Base-by-base conservation (phyloP, 2,113 vertebrate genomes). In the Callaeas wilsoni region DNA sequence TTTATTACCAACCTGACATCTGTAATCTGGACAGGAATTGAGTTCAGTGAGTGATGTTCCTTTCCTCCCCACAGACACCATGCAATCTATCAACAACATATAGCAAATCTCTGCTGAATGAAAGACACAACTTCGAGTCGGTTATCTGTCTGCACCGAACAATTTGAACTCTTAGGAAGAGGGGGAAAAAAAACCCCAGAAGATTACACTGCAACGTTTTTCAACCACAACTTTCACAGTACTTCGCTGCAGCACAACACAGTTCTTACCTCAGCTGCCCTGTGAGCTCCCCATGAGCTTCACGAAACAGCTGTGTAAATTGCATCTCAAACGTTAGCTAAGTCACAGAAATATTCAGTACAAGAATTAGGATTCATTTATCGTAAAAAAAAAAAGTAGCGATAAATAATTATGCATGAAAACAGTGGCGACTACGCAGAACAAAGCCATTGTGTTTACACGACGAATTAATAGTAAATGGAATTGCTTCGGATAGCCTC, bases 1-100 rank as follows among this genome's bases (percentile, higher is more conserved):
- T 93, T 95, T 96, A 92, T 55, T 83, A 90, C 67, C 55, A 88
- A 69, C 42, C 37, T 86, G 85, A 90, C 79, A 73, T 35, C 56
- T 65, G 59, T 77, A 86, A 92, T 77, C 78, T 44, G 78, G 67
- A 19, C 68, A 94, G 79, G 67, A 95, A 88, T 96, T 88, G 39
- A 56, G 57, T 74, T 76, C 41, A 8, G 33, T 49, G 84, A 82
- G 37, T 3, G 2, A 80, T 19, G 39, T 33, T 57, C 55, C 41
- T 64, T 52, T 71, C 44, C 26, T 71, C 35, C 11, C 10, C 41
- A 12, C 27, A 17, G 44, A n/a, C 18, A 16, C 53, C n/a, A 62
- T 13, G 63, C 7, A 32, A 35, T 77, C 88, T 37, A 46, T 76
- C 92, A 94, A 68, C 62, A 85, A 46, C 59, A 42, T 3, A 67